Conservation (phyloP, 2,113 vertebrate species). For the Sisor rabdophorus region DNA sequence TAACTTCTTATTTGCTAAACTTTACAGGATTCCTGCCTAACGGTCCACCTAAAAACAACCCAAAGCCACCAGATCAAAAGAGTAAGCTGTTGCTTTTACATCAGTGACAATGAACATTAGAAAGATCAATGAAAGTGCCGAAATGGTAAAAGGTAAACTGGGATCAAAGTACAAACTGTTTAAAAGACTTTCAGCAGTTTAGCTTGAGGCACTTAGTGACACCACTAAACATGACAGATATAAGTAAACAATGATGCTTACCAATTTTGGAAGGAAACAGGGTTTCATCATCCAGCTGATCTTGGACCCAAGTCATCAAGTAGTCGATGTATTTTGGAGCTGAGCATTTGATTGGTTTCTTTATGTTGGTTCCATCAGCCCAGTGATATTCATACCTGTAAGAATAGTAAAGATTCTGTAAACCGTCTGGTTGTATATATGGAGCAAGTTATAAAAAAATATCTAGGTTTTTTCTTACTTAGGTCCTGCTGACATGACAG, state of each 20-base stretch:
- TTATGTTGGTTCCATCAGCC: slow-evolving; percentile 97
- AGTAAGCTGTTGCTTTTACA: too few species aligned
- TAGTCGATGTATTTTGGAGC: slow-evolving; percentile 97
- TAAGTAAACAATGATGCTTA: slow-evolving; percentile 56
- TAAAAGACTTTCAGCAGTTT: too few species aligned
- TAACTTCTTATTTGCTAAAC: too few species aligned
- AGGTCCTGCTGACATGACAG: slow-evolving; percentile 93
- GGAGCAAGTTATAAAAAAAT: neutral
- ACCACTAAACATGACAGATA: too few species aligned
- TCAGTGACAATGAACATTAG: too few species aligned
- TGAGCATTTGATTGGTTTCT: slow-evolving; percentile 96
- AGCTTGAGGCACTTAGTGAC: too few species aligned
- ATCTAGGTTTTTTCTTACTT: slow-evolving; percentile 64
- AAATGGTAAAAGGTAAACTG: too few species aligned
- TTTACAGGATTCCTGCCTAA: too few species aligned
- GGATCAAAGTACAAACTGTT: too few species aligned
- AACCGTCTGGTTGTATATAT: neutral
- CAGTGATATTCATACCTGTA: slow-evolving; percentile 94
- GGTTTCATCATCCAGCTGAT: slow-evolving; percentile 95
- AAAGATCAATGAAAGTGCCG: too few species aligned
- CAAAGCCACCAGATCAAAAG: too few species aligned
- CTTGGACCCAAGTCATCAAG: slow-evolving; percentile 98
- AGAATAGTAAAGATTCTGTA: slow-evolving; percentile 5
- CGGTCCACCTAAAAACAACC: too few species aligned
- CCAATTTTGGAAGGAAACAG: slow-evolving; percentile 97